Percentiles rank a stretch among this genome's conserved stretches.
Evolutionary conservation across 2,113 vertebrate genomes (phyloP).

Genomic region (Crotalus viridis): DNA sequence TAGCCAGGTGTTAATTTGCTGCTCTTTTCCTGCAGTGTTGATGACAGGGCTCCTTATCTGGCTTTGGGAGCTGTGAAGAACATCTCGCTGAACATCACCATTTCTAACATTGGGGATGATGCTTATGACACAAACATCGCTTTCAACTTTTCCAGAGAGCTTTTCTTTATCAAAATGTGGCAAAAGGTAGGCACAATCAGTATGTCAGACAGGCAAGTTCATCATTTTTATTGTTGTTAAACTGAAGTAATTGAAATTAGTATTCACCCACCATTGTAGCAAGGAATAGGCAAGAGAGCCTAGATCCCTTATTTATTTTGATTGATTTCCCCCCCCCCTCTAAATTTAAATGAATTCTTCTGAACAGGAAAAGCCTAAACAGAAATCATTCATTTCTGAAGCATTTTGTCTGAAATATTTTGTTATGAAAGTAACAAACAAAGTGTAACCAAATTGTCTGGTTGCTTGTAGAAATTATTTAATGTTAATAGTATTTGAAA

Average conservation of each 20-base stretch:
- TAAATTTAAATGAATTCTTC: neutral
- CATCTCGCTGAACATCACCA: slow-evolving; percentile 89
- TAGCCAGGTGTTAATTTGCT: slow-evolving; percentile 18
- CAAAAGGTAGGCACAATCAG: slow-evolving; percentile 83
- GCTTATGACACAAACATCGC: slow-evolving; percentile 95
- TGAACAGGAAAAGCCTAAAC: neutral
- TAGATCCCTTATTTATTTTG: neutral
- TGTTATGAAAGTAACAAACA: neutral
- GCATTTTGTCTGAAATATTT: neutral
- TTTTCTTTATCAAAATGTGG: slow-evolving; percentile 99
- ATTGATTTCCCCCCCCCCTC: neutral
- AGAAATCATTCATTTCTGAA: neutral
- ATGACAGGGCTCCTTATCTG: slow-evolving; percentile 80
- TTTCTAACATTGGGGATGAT: slow-evolving; percentile 91
- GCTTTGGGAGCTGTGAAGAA: slow-evolving; percentile 93
- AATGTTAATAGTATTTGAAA: neutral
- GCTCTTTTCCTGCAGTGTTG: slow-evolving; percentile 65
- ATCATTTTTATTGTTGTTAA: neutral
- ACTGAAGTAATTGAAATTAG: neutral
- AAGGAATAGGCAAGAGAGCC: neutral
- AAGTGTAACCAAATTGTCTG: neutral
- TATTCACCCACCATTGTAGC: neutral
- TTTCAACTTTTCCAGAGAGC: slow-evolving; percentile 92
- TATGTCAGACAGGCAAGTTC: neutral
- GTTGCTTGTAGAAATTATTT: neutral